phyloP scores from a whole-genome alignment of 2,888 invertebrate genomes.

The Cyrtodaria siliqua region DNA sequence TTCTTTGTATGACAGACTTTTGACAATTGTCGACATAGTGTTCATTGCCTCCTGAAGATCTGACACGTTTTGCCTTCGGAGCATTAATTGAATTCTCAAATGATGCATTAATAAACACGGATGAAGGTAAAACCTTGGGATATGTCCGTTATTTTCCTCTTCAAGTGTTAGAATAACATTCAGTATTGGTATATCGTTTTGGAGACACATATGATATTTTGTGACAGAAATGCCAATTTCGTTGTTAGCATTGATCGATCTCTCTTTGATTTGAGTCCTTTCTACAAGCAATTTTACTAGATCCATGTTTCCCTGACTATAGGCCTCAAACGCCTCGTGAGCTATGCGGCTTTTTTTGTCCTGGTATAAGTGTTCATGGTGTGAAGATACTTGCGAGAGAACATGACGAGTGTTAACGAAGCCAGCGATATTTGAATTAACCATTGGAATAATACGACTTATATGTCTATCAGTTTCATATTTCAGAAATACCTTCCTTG shows the following conservation, averaged over 20 bases:
- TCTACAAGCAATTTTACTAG: too few species aligned
- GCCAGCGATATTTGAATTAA: neutral
- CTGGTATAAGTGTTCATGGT: too few species aligned
- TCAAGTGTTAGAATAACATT: neutral
- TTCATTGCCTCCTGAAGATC: neutral
- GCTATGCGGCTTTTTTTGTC: too few species aligned
- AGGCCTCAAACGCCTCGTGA: too few species aligned
- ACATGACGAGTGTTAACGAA: neutral
- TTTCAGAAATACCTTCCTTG: neutral
- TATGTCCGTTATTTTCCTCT: conserved; percentile 1
- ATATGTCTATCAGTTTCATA: conserved; percentile 8
- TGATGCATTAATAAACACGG: neutral
- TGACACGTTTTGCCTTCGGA: neutral
- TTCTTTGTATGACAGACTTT: conserved; percentile 1
- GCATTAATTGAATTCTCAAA: neutral
- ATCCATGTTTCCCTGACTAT: too few species aligned
- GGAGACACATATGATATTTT: conserved; percentile 1
- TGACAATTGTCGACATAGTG: neutral
- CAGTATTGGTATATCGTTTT: neutral
- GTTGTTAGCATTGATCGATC: too few species aligned
- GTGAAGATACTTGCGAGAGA: too few species aligned
- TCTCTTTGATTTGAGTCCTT: too few species aligned
- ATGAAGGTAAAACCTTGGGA: conserved; percentile 9
- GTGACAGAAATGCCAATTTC: conserved; percentile 12
- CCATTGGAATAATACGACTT: neutral